Evolutionary conservation across 2,888 invertebrate species (phyloP), one percentile per base, ranked within the genome.

Genomic region (Dynastes tityus): DNA sequence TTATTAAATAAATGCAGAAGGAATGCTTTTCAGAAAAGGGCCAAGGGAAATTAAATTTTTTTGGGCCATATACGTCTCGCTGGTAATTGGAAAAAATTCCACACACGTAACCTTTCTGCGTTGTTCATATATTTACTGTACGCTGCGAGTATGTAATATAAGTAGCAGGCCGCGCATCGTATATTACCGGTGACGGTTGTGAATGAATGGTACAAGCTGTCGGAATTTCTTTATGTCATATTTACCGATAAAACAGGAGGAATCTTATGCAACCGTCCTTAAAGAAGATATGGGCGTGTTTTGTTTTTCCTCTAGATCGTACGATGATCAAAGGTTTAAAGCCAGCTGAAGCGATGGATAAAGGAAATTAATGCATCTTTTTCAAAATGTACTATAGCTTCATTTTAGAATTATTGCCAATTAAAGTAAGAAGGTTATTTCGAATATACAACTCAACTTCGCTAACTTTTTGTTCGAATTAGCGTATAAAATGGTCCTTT

Each of bases 161-260:
- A 37, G 37, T 45, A 65, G 11, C 37, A 40, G 11, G 65, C 65
- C n/a, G 37, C n/a, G 40, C 16, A 16, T 65, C 65, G 40, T 40
- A 40, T 6, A 5, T 37, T 16, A 13, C 11, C 53, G 22, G 51
- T 51, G 27, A 11, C 9, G 9, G 29, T 71, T 55, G 70, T 71
- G n/a, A 32, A 71, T 71, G 70, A 55, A 27, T 71, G 68, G 70
- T 53, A 71, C 70, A 11, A 29, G 70, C 11, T 53, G 53, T 6
- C 11, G 70, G 70, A 53, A 71, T 71, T 71, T 71, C 70, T 71
- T 71, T 71, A 71, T 71, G 70, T 71, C 70, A 71, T 71, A 71
- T 71, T 71, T 71, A 71, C 29, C 37, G 5, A 53, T 53, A 71
- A 71, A 71, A 65, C 53, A 53, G 53, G 53, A 16, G 16, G 16